phyloP scores from a whole-genome alignment of 2,888 invertebrate genomes.

The Dynastes grantii region DNA sequence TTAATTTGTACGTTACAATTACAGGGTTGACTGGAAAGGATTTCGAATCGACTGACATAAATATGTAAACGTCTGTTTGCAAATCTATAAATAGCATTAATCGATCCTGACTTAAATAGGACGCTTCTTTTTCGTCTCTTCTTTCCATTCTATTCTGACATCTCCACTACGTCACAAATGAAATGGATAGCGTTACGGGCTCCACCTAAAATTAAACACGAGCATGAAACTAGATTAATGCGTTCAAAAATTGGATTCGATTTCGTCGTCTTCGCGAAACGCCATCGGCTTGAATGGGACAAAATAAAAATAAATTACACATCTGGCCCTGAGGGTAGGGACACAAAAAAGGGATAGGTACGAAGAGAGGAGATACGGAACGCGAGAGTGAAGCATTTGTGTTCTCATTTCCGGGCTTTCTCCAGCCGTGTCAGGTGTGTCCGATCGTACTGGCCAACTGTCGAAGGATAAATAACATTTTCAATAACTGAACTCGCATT shows the following conservation, averaged over 20 bases:
- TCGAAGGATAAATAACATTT: constrained; percentile 40
- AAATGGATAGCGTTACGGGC: constrained; percentile 27
- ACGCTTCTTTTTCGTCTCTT: constrained; percentile 1
- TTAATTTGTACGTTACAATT: not conserved
- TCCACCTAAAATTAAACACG: constrained; percentile 32
- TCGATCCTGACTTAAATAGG: constrained; percentile 27
- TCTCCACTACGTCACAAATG: constrained; percentile 1
- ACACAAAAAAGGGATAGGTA: not conserved
- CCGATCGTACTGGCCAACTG: constrained; percentile 40
- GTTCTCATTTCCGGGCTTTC: constrained; percentile 20
- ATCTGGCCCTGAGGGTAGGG: not conserved
- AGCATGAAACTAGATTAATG: constrained; percentile 46
- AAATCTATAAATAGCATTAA: constrained; percentile 23
- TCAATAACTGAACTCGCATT: constrained; percentile 34
- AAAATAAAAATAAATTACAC: constrained; percentile 50
- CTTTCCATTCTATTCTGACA: constrained; percentile 2
- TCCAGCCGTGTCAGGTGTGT: constrained; percentile 37
- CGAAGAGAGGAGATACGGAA: constrained; percentile 3
- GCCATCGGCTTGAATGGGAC: constrained; percentile 43
- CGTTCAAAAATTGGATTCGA: constrained; percentile 50
- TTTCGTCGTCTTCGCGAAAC: constrained; percentile 40
- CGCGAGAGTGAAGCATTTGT: constrained; percentile 32
- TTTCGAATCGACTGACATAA: constrained; percentile 7
- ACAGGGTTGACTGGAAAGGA: not conserved
- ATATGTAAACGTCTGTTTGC: constrained; percentile 23